Base-by-base conservation (phyloP, 2,888 invertebrate genomes). In the Esperia sulphurella region DNA sequence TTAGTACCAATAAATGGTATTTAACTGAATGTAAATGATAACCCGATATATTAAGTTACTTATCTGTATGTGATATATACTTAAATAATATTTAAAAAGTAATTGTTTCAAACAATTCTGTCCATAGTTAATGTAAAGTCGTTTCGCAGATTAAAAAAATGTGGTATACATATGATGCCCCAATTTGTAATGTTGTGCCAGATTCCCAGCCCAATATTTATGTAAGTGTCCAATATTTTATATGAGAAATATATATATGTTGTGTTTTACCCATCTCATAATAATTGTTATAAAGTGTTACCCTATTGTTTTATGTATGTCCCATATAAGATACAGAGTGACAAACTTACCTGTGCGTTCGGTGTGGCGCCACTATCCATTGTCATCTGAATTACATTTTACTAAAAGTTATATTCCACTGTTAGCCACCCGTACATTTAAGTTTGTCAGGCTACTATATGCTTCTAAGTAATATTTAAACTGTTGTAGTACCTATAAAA, bases 31-130 rank as follows among this genome's bases (percentile, higher is more conserved):
- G 37, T 44, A 21, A 42, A 41, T 41, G 12, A 42, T 44, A 44
- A 44, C 37, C 44, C 38, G 12, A 44, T 44, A 44, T 45, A 39
- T 42, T 52, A 53, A 55, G 48, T 53, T 52, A 49, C 48, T 67
- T 63, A 61, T 71, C 64, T 70, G 58, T 68, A 71, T 81, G 81
- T 81, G 81, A 81, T 81, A 80, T 81, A 79, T 78, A 21, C 21
- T 21, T 21, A 21, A 42, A 47, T 68, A 67, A 59, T 71, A 61
- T 35, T 8, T 31, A 31, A 62, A 66, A 69, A 62, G 48, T 68
- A 65, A 76, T 78, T 75, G 71, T 75, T 79, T 75, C 69, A 70
- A 78, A 79, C 72, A 72, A 80, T 69, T 79, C 79, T 79, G 81
- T 81, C 81, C 81, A 79, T 80, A 73, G 62, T 58, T 69, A 66